Percentiles rank a stretch among this genome's conserved stretches.
These are phyloP conservation scores for Lordiphosa collinella DNA, from an alignment of 1,140 invertebrate genomes.

Conservation along the genomic window DNA sequence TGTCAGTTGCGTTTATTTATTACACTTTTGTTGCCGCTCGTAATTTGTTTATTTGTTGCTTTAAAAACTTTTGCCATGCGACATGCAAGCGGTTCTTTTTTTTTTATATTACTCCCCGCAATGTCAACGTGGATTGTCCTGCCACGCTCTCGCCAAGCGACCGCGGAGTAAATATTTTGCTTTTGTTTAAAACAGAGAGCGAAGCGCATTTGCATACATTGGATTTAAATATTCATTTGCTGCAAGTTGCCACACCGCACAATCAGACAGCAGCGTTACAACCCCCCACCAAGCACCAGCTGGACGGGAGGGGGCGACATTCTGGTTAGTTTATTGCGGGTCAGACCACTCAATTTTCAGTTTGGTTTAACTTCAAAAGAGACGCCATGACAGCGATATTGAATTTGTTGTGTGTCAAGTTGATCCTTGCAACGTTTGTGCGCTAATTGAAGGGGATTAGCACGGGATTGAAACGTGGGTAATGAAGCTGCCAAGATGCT, in stretches of 20 bases:
- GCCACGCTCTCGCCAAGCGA: neutral
- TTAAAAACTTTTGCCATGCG: constrained; percentile 39
- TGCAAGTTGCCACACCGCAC: constrained; percentile 40
- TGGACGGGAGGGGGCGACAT: neutral
- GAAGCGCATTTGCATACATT: constrained; percentile 63
- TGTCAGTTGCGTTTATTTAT: constrained; percentile 72
- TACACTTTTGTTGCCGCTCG: constrained; percentile 46
- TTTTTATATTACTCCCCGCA: constrained; percentile 6
- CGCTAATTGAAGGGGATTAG: constrained; percentile 68
- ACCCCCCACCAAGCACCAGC: neutral
- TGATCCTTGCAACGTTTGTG: constrained; percentile 47
- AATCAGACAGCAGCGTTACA: constrained; percentile 37
- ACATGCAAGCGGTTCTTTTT: constrained; percentile 21
- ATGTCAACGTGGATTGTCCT: constrained; percentile 19
- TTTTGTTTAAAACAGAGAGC: constrained; percentile 26
- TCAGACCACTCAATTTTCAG: constrained; percentile 65
- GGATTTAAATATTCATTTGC: constrained; percentile 70
- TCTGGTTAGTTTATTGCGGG: constrained; percentile 38
- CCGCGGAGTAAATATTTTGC: constrained; percentile 34
- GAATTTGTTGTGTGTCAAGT: constrained; percentile 56
- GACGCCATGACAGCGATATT: constrained; percentile 56
- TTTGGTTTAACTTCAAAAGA: constrained; percentile 65
- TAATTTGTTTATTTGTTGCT: constrained; percentile 70
- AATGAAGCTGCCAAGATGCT: constrained; percentile 3
- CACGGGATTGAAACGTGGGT: constrained; percentile 4